These are phyloP conservation scores for Rhombomys opimus DNA, from an alignment of 2,113 vertebrate species.

Conservation along the genomic window DNA sequence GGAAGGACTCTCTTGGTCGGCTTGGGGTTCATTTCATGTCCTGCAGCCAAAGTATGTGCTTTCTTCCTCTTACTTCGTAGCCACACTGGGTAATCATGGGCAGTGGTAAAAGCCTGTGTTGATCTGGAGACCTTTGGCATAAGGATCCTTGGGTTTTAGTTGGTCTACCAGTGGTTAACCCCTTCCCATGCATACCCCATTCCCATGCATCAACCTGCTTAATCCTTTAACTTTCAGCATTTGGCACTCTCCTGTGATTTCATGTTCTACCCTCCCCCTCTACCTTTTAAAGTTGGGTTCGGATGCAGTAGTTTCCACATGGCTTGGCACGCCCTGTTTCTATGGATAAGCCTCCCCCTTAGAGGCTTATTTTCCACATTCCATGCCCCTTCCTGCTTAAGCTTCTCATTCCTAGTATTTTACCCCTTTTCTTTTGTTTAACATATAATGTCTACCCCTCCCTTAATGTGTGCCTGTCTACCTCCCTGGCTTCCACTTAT, in stretches of 20 bases:
- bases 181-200: background rate
- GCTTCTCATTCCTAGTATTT: no score
- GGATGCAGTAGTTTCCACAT: background rate
- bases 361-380: no score
- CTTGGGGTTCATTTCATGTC: no score
- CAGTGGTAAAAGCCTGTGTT: background rate
- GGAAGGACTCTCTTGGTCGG: background rate
- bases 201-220: no score
- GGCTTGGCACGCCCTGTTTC: no score
- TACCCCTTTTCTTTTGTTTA: background rate
- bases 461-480: background rate
- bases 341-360: background rate
- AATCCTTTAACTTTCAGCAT: no score
- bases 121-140: background rate
- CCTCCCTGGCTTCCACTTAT: background rate
- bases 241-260: background rate
- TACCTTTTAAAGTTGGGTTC: background rate
- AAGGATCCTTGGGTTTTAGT: background rate
- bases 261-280: background rate
- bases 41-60: background rate
- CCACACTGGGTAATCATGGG: background rate
- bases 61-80: background rate
- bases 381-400: background rate
- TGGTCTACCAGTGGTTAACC: background rate
- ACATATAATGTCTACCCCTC: background rate